These are phyloP conservation scores for Peromyscus polionotus DNA, from an alignment of 2,113 vertebrate species.

Conservation along the genomic window DNA sequence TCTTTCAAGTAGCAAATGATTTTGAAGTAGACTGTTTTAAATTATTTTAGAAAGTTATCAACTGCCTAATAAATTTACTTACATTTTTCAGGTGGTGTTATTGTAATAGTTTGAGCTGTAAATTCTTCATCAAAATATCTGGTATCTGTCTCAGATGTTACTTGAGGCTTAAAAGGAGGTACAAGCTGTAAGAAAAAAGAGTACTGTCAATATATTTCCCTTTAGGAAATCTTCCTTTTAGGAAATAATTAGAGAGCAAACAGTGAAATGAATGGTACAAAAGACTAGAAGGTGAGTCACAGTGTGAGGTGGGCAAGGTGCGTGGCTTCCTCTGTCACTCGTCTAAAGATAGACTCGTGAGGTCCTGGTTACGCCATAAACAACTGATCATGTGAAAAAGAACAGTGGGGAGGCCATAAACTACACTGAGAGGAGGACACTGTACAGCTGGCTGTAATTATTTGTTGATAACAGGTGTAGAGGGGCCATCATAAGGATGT, in stretches of 20 bases:
- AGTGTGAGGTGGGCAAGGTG: rapidly evolving
- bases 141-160: slow-evolving; percentile 97
- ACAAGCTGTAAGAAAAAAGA: slow-evolving; percentile 91
- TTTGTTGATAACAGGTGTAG: background rate
- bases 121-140: slow-evolving; percentile 99
- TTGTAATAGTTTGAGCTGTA: slow-evolving; percentile 97
- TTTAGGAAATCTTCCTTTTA: background rate
- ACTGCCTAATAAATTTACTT: slow-evolving; percentile 73
- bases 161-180: slow-evolving; percentile 98
- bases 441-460: background rate
- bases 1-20: background rate
- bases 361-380: background rate
- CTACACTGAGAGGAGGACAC: too few relatives aligned
- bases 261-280: background rate
- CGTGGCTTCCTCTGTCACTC: background rate
- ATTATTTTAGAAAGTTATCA: background rate
- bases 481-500: rapidly evolving
- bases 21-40: background rate
- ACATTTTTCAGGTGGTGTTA: slow-evolving; percentile 99
- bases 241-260: background rate
- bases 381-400: background rate
- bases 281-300: background rate
- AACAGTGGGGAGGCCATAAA: background rate
- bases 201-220: slow-evolving; percentile 61
- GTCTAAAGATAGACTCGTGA: background rate